Conservation (phyloP, 2,113 vertebrate genomes). For the Bos javanicus region DNA sequence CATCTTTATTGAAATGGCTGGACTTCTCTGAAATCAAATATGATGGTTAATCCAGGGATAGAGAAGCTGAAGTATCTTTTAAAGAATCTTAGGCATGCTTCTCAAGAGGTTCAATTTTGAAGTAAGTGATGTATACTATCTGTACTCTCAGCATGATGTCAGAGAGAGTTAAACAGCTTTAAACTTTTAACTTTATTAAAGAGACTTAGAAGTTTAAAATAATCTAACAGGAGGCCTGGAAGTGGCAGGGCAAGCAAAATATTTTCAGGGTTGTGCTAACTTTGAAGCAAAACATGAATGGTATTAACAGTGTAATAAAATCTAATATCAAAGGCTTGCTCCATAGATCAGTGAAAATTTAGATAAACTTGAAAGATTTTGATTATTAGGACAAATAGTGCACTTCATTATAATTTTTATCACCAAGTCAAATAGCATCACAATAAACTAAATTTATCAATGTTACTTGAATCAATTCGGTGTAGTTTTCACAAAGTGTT, state of each 20-base stretch:
- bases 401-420: background rate
- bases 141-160: constrained; percentile 67
- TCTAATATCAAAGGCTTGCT: constrained; percentile 4
- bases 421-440: background rate
- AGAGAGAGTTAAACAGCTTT: constrained; percentile 61
- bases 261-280: constrained; percentile 61
- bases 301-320: constrained; percentile 38
- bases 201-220: constrained; percentile 68
- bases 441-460: background rate
- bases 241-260: constrained; percentile 36
- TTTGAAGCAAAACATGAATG: constrained; percentile 63
- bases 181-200: constrained; percentile 69
- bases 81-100: constrained; percentile 34
- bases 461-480: background rate
- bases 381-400: background rate
- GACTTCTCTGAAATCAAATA: constrained; percentile 56
- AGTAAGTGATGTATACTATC: constrained; percentile 55
- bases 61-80: constrained; percentile 40
- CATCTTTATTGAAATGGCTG: constrained; percentile 37
- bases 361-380: constrained; percentile 20
- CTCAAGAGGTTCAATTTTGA: constrained; percentile 68
- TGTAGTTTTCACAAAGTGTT: background rate
- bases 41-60: constrained; percentile 34
- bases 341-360: background rate
- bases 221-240: constrained; percentile 47